Base-by-base conservation (phyloP, 2,888 invertebrate genomes). In the Drosophila suboccidentalis region DNA sequence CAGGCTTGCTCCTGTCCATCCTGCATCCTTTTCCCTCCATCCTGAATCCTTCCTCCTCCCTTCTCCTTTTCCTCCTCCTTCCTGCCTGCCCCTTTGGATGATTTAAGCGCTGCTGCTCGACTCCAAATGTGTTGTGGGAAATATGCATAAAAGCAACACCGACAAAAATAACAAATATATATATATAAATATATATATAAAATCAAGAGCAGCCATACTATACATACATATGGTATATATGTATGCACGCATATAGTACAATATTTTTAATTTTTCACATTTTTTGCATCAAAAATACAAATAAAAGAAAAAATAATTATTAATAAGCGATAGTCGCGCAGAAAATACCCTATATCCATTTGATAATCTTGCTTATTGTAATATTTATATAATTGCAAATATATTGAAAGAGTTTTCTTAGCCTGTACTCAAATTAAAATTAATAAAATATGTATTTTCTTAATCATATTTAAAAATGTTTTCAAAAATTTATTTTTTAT, bases 51-150 rank as follows among this genome's bases (percentile, higher is more conserved):
- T 4, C 13, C 11, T 59, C 50, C 66, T 49, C 46, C 46, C 51
- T 39, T 4, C 46, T 13, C n/a, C n/a, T n/a, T n/a, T n/a, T 1
- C 36, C 13, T 59, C 50, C 66, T 49, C 46, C 46, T 47, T 29
- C 61, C 49, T 2, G 19, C 36, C 46, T 1, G 0, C 43, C 51
- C 39, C 13, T 44, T 71, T 65, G 80, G 80, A 84, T 84, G 84
- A 84, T 84, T 84, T 84, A 84, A 84, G 64, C 82, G 82, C 82
- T 70, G 80, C 59, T 69, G 82, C 89, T 78, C 87, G 79, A 46
- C 82, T 84, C 85, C 62, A 78, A 84, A 89, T 89, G 87, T 89
- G 84, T 89, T 84, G 84, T 89, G 84, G 89, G 85, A 84, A 84
- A 84, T 84, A 84, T 84, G 87, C 84, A 84, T 87, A 84, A 84